Percentiles rank a stretch among this genome's conserved stretches.
Evolutionary conservation across 2,888 invertebrate genomes (phyloP).

Genomic region (Podotricha telesiphe): DNA sequence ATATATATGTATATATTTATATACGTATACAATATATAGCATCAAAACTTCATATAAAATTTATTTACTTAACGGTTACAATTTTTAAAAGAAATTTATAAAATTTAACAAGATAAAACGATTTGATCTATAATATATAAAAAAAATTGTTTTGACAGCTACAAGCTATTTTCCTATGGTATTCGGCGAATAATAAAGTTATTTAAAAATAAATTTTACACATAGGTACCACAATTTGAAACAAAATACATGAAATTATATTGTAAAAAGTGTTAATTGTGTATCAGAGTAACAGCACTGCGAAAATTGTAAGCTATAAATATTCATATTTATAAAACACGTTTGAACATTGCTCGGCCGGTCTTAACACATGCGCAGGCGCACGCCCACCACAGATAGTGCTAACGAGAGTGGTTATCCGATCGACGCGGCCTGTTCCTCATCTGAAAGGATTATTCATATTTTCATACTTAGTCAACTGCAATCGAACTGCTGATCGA

Average conservation of each 20-base stretch:
- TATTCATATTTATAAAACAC: constrained; percentile 24
- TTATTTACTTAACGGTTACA: too few species aligned
- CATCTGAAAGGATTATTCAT: constrained; percentile 48
- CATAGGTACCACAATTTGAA: background rate
- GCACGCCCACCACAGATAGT: constrained; percentile 60
- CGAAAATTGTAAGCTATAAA: constrained; percentile 24
- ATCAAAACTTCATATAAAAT: background rate
- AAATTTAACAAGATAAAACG: background rate
- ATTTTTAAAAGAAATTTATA: too few species aligned
- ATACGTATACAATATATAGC: too few species aligned
- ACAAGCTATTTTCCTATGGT: background rate
- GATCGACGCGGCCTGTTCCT: constrained; percentile 43
- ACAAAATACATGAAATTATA: constrained; percentile 3
- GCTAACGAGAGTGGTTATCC: constrained; percentile 66
- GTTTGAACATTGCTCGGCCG: constrained; percentile 26
- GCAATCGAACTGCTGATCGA: constrained; percentile 33
- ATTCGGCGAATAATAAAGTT: background rate
- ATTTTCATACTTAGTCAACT: constrained; percentile 49
- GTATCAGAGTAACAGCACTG: constrained; percentile 6
- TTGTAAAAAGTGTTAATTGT: constrained; percentile 22
- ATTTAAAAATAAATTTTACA: background rate
- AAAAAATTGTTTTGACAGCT: background rate
- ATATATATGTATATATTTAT: too few species aligned
- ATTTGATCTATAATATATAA: background rate
- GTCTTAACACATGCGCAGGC: constrained; percentile 42